Evolutionary conservation across 2,113 vertebrate species (phyloP).

Genomic region (Neopipo cinnamomea): DNA sequence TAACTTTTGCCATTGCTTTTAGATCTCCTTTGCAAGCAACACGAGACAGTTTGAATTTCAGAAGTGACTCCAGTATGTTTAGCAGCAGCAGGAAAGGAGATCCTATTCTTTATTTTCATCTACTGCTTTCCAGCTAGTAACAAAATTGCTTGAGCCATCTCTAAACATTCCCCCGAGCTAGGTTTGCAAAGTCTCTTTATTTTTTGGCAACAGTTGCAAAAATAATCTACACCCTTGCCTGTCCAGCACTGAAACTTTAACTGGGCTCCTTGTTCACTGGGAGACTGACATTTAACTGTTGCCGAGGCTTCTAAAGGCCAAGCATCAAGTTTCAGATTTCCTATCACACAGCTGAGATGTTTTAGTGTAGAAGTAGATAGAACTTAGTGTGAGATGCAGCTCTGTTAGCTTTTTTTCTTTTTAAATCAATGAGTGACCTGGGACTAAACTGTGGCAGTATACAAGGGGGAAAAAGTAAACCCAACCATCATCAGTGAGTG

Average conservation of each 20-base stretch:
- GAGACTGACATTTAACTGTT: not conserved
- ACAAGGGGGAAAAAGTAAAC: not conserved
- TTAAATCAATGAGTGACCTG: not conserved
- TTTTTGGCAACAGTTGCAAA: not conserved
- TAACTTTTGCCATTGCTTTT: not conserved
- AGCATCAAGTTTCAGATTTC: not conserved
- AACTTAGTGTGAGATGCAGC: not conserved
- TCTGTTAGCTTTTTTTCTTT: not conserved
- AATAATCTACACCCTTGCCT: not conserved
- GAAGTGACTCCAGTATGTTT: not conserved
- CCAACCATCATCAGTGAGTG: not conserved
- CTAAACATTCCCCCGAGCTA: not conserved
- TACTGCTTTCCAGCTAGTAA: not conserved
- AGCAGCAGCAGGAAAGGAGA: not conserved
- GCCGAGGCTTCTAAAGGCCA: not conserved
- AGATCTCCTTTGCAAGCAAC: not conserved
- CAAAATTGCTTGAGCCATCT: not conserved
- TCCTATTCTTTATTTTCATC: not conserved
- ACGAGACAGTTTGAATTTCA: not conserved
- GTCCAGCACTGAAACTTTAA: not conserved
- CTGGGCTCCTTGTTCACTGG: not conserved
- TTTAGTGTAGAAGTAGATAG: not conserved
- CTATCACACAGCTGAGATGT: not conserved
- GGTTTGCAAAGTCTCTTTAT: rapidly evolving
- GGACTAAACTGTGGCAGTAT: not conserved